Percentiles rank a stretch among this genome's conserved stretches.
These are phyloP conservation scores for Tyrannus savana DNA, from an alignment of 2,113 vertebrate genomes.

Conservation along the genomic window DNA sequence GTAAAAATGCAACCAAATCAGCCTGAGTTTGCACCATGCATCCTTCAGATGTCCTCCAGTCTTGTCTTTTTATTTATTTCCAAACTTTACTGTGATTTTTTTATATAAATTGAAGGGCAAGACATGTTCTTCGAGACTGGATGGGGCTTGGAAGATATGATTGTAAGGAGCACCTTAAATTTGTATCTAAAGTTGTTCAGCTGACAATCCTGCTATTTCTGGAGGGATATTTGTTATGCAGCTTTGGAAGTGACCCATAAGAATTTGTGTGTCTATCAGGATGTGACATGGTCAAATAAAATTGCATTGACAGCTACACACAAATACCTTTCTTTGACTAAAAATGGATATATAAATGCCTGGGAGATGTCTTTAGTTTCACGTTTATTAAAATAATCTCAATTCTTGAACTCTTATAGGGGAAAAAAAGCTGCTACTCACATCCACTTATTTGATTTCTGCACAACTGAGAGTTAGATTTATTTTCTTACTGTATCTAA, in stretches of 20 bases:
- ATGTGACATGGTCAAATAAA: not conserved
- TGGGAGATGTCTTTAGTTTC: not conserved
- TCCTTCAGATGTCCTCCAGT: not conserved
- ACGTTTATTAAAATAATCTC: not conserved
- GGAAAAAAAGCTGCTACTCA: not conserved
- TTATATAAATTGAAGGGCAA: not conserved
- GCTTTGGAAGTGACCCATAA: not conserved
- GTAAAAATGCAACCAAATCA: not conserved
- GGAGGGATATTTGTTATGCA: not conserved
- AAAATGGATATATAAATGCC: not conserved
- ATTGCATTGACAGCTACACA: not conserved
- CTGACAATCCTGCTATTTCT: not conserved
- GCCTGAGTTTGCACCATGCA: not conserved
- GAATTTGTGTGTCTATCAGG: not conserved
- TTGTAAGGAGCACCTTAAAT: not conserved
- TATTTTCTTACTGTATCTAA: constrained; percentile 3
- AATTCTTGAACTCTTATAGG: not conserved
- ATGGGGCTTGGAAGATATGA: not conserved
- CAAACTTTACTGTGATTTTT: not conserved
- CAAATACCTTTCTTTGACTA: not conserved
- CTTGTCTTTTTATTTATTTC: not conserved
- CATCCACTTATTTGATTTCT: not conserved
- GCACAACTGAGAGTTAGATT: not conserved
- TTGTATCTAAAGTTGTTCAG: not conserved
- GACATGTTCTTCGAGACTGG: not conserved